Base-by-base conservation (phyloP, 2,888 invertebrate genomes). In the Allygus modestus region DNA sequence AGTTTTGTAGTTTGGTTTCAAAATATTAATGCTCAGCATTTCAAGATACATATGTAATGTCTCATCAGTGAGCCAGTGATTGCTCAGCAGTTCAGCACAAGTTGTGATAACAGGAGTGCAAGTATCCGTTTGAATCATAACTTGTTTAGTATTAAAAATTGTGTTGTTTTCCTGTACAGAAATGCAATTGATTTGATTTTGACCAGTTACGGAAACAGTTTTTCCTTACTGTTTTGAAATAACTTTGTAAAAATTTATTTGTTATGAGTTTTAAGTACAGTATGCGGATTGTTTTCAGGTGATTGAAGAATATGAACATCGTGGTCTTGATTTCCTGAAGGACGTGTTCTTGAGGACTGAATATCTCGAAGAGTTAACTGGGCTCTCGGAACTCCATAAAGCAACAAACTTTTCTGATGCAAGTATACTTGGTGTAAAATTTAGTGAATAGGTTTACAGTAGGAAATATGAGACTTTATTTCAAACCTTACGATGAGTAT, bases 321-420 rank as follows among this genome's bases (percentile, higher is more conserved):
- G 93, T 15, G 94, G 95, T 0, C 93, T 94, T 77, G 92, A 94
- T 23, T 98, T 98, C 90, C 90, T 98, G 37, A 89, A 96, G 81
- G 93, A 95, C 88, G 97, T 95, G 0, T 96, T 97, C 88, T 94
- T 96, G 89, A 94, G 95, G 87, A 94, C 97, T 0, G 94, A 93
- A 85, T 95, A 95, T 91, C 92, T 99, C 88, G 98, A 98, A 91
- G 94, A 96, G 87, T 90, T 98, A 1, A 97, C 97, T 0, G 97
- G 98, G 0, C 92, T 99, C 58, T 92, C 93, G 0, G 92, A 94
- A 85, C 91, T 95, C 86, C 93, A 93, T 87, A 90, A 93, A 84
- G 90, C 93, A 12, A 92, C 93, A 12, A 93, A 93, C 89, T 92
- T 93, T 90, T 92, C 92, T 84, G 93, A 93, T 88, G 93, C 93